Base-by-base conservation (phyloP, 2,113 vertebrate species). In the Acrocephalus arundinaceus region DNA sequence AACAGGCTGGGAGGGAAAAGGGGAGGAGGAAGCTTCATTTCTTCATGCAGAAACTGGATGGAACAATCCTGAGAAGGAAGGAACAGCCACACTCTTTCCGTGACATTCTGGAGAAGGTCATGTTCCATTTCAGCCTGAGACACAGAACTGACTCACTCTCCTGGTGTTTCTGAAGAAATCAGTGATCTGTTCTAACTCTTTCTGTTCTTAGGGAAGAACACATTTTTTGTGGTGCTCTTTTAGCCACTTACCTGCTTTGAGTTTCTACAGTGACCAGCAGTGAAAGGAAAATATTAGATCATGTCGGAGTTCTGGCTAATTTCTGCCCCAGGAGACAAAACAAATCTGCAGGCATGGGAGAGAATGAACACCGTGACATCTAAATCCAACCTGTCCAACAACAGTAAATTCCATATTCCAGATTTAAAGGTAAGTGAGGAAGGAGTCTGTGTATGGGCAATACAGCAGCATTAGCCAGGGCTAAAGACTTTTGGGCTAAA, bases 271-370 rank as follows among this genome's bases (percentile, higher is more conserved):
- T 87, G 76, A 77, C 76, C 55, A 25, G 46, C 66, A 89, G 46
- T 14, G 7, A 84, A 93, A 41, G 37, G 52, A 87, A 90, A 79
- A 93, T 45, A 89, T 9, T 49, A 74, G 94, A 97, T 82, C 95
- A 99, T 99, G 99, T 98, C 98, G 0, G 99, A 99, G 94, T 98
- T 99, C 93, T 99, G 98, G 99, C 94, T 99, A 80, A 99, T 99
- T 97, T 99, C 99, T 30, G 98, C 99, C 72, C 99, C 99, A 0
- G 98, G 99, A 73, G 99, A 99, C 96, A 98, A 99, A 96, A 98
- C 98, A 79, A 99, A 98, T 81, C 90, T 98, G 59, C 97, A 98
- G 93, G 98, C 98, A 7, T 96, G 99, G 94, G 99, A 99, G 82
- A 98, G 98, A 87, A 98, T 99, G 94, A 99, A 98, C 71, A 98